Base-by-base conservation (phyloP, 1,140 invertebrate genomes). In the Phenacoccus solenopsis region DNA sequence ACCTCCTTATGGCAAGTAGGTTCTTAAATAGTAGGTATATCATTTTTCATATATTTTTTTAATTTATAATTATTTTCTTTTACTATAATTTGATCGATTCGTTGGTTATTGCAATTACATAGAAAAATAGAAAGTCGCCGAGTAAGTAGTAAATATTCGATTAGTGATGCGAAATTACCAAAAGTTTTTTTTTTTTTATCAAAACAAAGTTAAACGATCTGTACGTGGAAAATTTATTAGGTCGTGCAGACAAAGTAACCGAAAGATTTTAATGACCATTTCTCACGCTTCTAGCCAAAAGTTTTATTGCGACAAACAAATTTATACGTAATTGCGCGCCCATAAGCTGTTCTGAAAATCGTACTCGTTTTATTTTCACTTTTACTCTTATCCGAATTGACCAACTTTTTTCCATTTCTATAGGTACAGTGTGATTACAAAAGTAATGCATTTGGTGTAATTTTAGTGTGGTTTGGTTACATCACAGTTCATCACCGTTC, bases 181-280 rank as follows among this genome's bases (percentile, higher is more conserved):
- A 49, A 49, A 49, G 5, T 49, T 49, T n/a, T n/a, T n/a, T n/a
- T n/a, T n/a, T n/a, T n/a, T n/a, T 5, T 49, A 49, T 49, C 38
- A 49, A 49, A 49, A 49, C 38, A 49, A n/a, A 49, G 38, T 49
- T 49, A 16, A 49, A 49, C 38, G 38, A 49, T 49, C 16, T 49
- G 13, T 49, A 16, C 16, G 38, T 49, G 5, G 38, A 49, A 49
- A 49, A 49, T 49, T 49, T 49, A 49, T 49, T 49, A 49, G 12
- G 16, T n/a, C 20, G 38, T 2, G 16, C 38, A 49, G 38, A 49
- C 38, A 49, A 49, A 49, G 38, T 49, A 49, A 49, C 38, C 38
- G 38, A 49, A 49, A 49, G 38, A 49, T 49, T 49, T 49, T 49
- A 49, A 49, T 49, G 38, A 49, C 38, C 38, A 49, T 49, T 49